phyloP scores from a whole-genome alignment of 1,140 invertebrate genomes.

The Pinna nobilis region DNA sequence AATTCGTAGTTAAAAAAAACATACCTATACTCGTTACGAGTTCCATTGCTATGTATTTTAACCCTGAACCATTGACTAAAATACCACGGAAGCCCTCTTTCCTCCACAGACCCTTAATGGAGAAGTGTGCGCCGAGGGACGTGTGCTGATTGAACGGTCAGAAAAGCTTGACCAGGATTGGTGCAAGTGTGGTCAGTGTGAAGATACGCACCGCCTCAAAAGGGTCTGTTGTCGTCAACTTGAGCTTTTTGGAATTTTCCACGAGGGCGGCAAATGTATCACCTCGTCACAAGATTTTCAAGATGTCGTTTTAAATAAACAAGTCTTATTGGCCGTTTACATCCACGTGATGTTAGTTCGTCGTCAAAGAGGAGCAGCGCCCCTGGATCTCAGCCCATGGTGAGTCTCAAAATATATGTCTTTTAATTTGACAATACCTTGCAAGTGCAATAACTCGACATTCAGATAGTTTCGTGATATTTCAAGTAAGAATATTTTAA shows the following conservation, averaged over 20 bases:
- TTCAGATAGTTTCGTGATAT: not conserved
- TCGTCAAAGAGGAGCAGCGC: slow-evolving; percentile 49
- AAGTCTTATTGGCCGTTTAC: slow-evolving; percentile 53
- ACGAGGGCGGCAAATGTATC: slow-evolving; percentile 45
- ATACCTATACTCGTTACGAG: not conserved
- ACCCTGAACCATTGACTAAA: slow-evolving; percentile 50
- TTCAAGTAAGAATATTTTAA: too few species aligned
- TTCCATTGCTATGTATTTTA: not conserved
- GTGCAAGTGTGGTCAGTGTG: slow-evolving; percentile 57
- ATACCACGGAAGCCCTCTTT: slow-evolving; percentile 52
- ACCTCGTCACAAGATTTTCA: slow-evolving; percentile 52
- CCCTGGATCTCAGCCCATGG: slow-evolving; percentile 48
- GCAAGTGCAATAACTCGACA: too few species aligned
- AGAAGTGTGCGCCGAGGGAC: slow-evolving; percentile 49
- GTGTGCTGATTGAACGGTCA: slow-evolving; percentile 48
- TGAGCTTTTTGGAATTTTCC: slow-evolving; percentile 45
- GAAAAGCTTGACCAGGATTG: slow-evolving; percentile 39
- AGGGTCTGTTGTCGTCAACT: slow-evolving; percentile 54
- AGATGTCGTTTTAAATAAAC: slow-evolving; percentile 54
- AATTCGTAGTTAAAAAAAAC: too few species aligned
- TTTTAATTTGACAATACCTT: not conserved
- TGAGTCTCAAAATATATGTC: slow-evolving; percentile 37
- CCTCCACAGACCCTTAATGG: slow-evolving; percentile 55
- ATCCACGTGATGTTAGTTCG: slow-evolving; percentile 57
- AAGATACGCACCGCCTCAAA: slow-evolving; percentile 38